phyloP scores from a whole-genome alignment of 2,888 invertebrate species.

The Rhabditoides inermis region DNA sequence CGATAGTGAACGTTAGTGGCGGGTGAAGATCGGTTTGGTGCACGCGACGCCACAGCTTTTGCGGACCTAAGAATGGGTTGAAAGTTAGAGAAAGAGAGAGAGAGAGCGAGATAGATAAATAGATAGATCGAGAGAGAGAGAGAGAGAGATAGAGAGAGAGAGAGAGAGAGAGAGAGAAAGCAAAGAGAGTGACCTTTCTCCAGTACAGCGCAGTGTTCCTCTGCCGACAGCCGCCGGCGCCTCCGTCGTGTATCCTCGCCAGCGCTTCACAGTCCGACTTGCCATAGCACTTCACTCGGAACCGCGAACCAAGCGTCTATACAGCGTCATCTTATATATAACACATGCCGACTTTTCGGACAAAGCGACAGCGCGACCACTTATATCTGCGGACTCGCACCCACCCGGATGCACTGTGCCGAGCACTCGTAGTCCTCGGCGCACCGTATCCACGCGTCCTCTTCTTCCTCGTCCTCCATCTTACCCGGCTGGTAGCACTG shows the following conservation, averaged over 20 bases:
- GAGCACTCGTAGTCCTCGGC: conserved; percentile 49
- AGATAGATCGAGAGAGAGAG: too few relatives aligned
- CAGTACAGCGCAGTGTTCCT: conserved; percentile 24
- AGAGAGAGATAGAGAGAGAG: too few relatives aligned
- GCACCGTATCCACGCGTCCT: conserved; percentile 48
- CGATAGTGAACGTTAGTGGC: conserved; percentile 15
- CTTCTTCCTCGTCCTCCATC: conserved; percentile 41
- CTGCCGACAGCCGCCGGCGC: conserved; percentile 47
- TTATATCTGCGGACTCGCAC: neutral
- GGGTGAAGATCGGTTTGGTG: conserved; percentile 17
- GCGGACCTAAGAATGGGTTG: conserved; percentile 9
- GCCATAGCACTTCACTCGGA: conserved; percentile 49
- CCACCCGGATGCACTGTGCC: conserved; percentile 43
- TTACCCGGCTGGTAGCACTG: conserved; percentile 51
- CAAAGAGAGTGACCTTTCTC: conserved; percentile 15
- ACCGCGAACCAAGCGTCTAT: conserved; percentile 31
- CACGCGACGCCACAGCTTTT: conserved; percentile 25
- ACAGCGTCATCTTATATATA: neutral
- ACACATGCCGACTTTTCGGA: neutral
- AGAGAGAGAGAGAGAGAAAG: too few relatives aligned
- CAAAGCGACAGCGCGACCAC: conserved; percentile 9
- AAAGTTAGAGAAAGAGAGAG: too few relatives aligned
- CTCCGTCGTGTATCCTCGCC: conserved; percentile 49
- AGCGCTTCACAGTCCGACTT: conserved; percentile 50
- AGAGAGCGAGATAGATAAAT: too few relatives aligned